Percentiles rank a stretch among this genome's conserved stretches.
phyloP scores from a whole-genome alignment of 2,888 invertebrate genomes.

The Hecatera dysodea region DNA sequence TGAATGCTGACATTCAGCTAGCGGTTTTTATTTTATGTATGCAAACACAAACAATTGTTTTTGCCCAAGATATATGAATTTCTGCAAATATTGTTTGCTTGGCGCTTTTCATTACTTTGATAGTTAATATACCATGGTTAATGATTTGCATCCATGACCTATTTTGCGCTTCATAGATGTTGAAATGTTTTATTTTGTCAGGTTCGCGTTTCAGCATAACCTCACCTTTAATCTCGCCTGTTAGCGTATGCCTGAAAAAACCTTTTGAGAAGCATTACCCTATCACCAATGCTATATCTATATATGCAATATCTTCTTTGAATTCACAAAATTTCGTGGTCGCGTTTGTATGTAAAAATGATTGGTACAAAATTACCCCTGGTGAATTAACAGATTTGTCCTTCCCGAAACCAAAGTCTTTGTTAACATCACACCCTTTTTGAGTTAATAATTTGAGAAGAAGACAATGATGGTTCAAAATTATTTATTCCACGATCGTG shows the following conservation, averaged over 20 bases:
- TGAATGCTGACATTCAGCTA: not conserved
- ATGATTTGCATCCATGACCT: not conserved
- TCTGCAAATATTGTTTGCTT: not conserved
- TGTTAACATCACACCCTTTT: not conserved
- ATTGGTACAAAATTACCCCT: not conserved
- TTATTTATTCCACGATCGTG: slow-evolving; percentile 14
- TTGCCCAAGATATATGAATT: not conserved
- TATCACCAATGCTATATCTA: not conserved
- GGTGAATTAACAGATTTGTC: not conserved
- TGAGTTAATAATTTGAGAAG: not conserved
- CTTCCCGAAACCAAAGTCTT: not conserved
- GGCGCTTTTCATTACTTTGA: not conserved
- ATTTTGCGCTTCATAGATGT: not conserved
- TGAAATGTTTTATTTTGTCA: not conserved
- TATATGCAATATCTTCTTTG: not conserved
- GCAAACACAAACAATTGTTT: slow-evolving; percentile 5
- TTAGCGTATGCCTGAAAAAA: not conserved
- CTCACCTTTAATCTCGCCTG: not conserved
- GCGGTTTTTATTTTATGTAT: slow-evolving; percentile 1
- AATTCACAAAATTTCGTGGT: not conserved
- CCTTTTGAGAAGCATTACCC: not conserved
- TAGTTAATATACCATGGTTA: not conserved
- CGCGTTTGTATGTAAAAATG: not conserved
- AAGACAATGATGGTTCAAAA: slow-evolving; percentile 8
- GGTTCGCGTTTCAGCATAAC: not conserved